Evolutionary conservation across 1,140 invertebrate species (phyloP).

Genomic region (Diorhabda carinulata): DNA sequence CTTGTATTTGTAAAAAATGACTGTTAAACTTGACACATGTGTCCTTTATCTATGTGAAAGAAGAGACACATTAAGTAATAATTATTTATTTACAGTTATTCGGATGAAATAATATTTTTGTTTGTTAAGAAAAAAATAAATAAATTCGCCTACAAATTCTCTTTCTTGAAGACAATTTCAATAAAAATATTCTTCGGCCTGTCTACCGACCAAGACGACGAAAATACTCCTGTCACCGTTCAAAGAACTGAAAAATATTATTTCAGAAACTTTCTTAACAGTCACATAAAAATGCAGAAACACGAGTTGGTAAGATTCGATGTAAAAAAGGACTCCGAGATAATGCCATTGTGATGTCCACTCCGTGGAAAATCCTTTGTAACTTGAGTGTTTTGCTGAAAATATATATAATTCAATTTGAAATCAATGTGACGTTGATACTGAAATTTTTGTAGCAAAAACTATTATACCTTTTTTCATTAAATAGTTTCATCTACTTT

Average conservation of each 20-base stretch:
- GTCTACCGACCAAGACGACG: not conserved
- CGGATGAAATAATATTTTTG: too few species aligned
- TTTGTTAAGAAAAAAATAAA: too few species aligned
- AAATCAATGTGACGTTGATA: constrained; percentile 23
- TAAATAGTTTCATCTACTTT: not conserved
- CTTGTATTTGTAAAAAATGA: too few species aligned
- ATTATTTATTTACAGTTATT: too few species aligned
- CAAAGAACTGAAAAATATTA: constrained; percentile 34
- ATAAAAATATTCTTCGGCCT: not conserved
- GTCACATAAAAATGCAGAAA: constrained; percentile 34
- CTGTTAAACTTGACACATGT: too few species aligned
- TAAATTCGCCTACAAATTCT: not conserved
- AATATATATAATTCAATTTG: constrained; percentile 28
- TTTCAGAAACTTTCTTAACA: constrained; percentile 30
- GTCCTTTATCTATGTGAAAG: too few species aligned
- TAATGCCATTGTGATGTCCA: constrained; percentile 37
- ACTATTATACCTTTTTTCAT: not conserved
- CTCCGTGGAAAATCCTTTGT: constrained; percentile 17
- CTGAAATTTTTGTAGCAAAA: not conserved
- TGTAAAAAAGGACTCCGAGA: constrained; percentile 17
- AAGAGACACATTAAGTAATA: too few species aligned
- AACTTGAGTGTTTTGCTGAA: constrained; percentile 25
- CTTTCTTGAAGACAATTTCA: not conserved
- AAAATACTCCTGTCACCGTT: constrained; percentile 10
- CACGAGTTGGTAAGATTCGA: constrained; percentile 23